Evolutionary conservation across 2,888 invertebrate species (phyloP), one percentile per base, ranked within the genome.

Genomic region (Oscheius sp.): DNA sequence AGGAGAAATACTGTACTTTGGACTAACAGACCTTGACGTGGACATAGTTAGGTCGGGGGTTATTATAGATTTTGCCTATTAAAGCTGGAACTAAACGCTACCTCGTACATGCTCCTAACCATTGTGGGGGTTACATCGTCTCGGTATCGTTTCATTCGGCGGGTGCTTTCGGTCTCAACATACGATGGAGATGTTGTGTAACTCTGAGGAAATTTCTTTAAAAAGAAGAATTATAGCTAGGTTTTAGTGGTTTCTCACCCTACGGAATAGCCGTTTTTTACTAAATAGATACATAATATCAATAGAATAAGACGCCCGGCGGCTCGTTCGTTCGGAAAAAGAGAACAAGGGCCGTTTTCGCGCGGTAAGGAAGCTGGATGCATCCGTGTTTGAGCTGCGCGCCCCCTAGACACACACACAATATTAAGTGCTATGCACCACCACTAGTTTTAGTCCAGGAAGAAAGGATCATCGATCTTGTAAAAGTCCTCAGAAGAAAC

Each of bases 71-170:
- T 9, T 53, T 41, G 25, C 18, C 45, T 16, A 0, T 16, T 7
- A 25, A n/a, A 35, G 46, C 18, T 7, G 29, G 45, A 61, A 23
- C 29, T 13, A 45, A 53, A 27, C 53, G 75, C 72, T 74, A 84
- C 84, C 83, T 84, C 84, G 75, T 84, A 84, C 81, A 84, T 79
- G 81, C 83, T 83, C 73, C 83, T 80, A 53, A 83, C 83, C 73
- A 76, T 75, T 5, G 77, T 63, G 55, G 84, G 76, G 64, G 75
- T 77, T 41, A 75, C 74, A 68, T 81, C 81, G 74, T 74, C 69
- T 59, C 77, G 74, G 53, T 80, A 78, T 77, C 78, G 72, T 68
- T 77, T 75, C 77, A 80, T 76, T 72, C 82, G 75, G 61, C 80
- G 79, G 41, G 79, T 79, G 53, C 78, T 74, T 41, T 78, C 80